Conservation (phyloP, 1,140 invertebrate species). For the Anastrepha ludens region DNA sequence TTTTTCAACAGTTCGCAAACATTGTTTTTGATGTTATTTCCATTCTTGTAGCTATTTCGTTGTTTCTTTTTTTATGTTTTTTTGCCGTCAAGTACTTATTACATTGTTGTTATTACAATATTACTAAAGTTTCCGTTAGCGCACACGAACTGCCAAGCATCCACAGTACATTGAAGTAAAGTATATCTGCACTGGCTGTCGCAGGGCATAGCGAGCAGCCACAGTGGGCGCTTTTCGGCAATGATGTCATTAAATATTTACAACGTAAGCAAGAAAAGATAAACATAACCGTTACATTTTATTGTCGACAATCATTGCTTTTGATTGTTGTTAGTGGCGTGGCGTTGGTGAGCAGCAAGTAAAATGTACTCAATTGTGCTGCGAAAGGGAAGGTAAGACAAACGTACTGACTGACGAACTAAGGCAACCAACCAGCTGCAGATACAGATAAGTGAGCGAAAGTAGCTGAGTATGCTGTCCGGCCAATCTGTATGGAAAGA, state of each 20-base stretch:
- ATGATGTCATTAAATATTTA: conserved; percentile 57
- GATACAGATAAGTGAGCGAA: not conserved
- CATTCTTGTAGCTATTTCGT: not conserved
- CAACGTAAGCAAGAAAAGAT: conserved; percentile 50
- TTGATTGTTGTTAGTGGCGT: conserved; percentile 50
- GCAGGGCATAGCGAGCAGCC: not conserved
- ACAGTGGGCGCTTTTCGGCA: conserved; percentile 42
- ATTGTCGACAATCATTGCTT: conserved; percentile 57
- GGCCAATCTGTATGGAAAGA: not conserved
- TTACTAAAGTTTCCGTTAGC: not conserved
- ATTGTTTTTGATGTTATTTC: conserved; percentile 4
- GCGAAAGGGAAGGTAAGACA: not conserved
- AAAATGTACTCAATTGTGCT: not conserved
- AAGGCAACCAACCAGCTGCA: not conserved
- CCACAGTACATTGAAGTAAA: not conserved
- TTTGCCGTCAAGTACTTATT: not conserved
- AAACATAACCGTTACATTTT: conserved; percentile 58
- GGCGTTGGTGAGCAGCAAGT: not conserved
- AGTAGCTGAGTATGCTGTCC: not conserved
- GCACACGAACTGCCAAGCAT: not conserved
- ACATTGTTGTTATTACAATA: conserved; percentile 16
- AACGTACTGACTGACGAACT: too few species aligned
- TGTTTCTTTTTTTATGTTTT: not conserved
- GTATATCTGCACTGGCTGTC: not conserved
- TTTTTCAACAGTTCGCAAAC: conserved; percentile 40